Conservation (phyloP, 2,797 vertebrate genomes). For the Morus bassanus region DNA sequence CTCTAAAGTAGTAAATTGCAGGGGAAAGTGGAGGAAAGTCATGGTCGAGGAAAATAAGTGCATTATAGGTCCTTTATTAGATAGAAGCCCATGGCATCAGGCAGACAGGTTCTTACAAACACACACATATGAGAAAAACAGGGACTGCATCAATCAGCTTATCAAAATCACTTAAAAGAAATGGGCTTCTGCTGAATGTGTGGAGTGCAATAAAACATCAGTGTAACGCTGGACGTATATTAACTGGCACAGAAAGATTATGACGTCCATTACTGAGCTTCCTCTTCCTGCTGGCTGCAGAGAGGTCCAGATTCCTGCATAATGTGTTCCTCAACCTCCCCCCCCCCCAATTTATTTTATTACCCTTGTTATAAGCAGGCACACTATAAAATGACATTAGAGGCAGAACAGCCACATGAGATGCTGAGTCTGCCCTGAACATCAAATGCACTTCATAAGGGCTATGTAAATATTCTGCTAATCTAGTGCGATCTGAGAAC, state of each 20-base stretch:
- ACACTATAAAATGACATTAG: conserved; percentile 55
- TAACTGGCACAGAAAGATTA: conserved; percentile 63
- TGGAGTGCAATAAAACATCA: conserved; percentile 62
- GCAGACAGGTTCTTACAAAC: conserved; percentile 61
- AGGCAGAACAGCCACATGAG: conserved; percentile 27
- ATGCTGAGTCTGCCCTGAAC: conserved; percentile 64
- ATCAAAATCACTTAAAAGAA: conserved; percentile 62
- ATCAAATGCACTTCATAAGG: conserved; percentile 41
- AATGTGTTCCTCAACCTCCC: neutral
- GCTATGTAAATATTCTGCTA: conserved; percentile 48
- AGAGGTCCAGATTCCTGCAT: conserved; percentile 26
- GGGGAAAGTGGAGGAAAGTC: conserved; percentile 58
- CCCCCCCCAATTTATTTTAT: conserved; percentile 47
- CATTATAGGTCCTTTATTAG: conserved; percentile 74
- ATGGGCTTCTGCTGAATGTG: conserved; percentile 61
- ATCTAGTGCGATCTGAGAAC: neutral
- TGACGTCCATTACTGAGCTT: conserved; percentile 63
- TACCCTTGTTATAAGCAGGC: conserved; percentile 45
- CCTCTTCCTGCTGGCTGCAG: conserved; percentile 40
- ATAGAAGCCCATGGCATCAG: conserved; percentile 71
- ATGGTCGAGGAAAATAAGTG: conserved; percentile 70
- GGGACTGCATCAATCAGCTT: conserved; percentile 61
- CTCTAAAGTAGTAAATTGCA: conserved; percentile 77
- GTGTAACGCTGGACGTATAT: conserved; percentile 53
- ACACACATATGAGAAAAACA: conserved; percentile 58